Evolutionary conservation across 2,888 invertebrate genomes (phyloP), one percentile per base, ranked within the genome.

Genomic region (Anoncus sp.): DNA sequence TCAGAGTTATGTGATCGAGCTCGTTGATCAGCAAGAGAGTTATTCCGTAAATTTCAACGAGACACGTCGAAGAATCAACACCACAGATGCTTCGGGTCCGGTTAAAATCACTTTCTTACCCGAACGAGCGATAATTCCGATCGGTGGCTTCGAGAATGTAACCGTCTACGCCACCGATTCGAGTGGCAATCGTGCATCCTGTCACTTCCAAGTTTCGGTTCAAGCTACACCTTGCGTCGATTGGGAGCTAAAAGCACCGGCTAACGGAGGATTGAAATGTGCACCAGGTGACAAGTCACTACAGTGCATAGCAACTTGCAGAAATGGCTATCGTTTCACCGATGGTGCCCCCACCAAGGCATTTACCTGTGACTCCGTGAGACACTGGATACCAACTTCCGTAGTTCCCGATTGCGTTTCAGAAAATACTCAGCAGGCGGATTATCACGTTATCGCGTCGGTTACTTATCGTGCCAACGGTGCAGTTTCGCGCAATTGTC

Each of bases 341-440:
- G 98, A 98, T 88, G 98, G 97, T 38, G 96, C 97, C 87, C 95
- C 96, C 2, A 94, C 96, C 0, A 98, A 98, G 91, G 96, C 96
- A 0, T 98, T 97, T 90, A 94, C 95, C 1, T 98, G 98, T 87
- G 96, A 96, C 89, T 94, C 94, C 0, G 96, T 95, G 84, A 94
- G 95, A 60, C 93, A 95, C 75, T 98, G 98, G 98, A 93, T 94
- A 10, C 98, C 98, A 1, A 94, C 95, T 1, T 96, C 97, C 9
- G 96, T 98, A 57, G 98, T 98, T 22, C 98, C 98, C 0, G 98
- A 98, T 87, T 98, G 98, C 91, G 98, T 98, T 22, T 97, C 98
- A 3, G 97, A 98, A 93, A 97, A 98, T 91, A 98, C 98, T 16
- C 97, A 98, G 89, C 97, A 98, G 93, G 98, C 98, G n/a, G 96